A percentile compares a stretch with the other conserved stretches of the same genome.
Evolutionary conservation across 2,888 invertebrate genomes (phyloP).

Genomic region (Imbricaverruca yamaguchii): DNA sequence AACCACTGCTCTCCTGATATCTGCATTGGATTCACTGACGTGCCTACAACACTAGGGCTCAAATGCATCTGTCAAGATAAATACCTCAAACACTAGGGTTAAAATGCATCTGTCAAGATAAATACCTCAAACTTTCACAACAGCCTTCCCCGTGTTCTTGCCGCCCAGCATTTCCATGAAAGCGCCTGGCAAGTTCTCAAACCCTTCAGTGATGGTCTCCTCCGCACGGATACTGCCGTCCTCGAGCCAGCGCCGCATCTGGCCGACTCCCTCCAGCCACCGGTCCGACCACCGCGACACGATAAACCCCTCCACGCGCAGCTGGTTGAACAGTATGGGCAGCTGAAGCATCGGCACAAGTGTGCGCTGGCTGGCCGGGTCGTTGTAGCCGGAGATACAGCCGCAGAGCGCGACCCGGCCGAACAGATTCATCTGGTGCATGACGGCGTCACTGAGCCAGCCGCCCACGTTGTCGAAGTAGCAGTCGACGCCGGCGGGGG

Average conservation of each 20-base stretch:
- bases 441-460: slow-evolving; percentile 51
- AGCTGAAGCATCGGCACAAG: slow-evolving; percentile 22
- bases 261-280: slow-evolving; percentile 55
- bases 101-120: too few species aligned
- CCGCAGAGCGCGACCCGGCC: slow-evolving; percentile 60
- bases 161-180: slow-evolving; percentile 20
- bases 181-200: slow-evolving; percentile 16
- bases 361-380: slow-evolving; percentile 37
- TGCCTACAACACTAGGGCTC: too few species aligned
- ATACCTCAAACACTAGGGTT: background rate
- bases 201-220: slow-evolving; percentile 43
- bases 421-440: slow-evolving; percentile 54
- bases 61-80: too few species aligned
- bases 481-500: slow-evolving; percentile 64
- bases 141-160: background rate
- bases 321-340: slow-evolving; percentile 48
- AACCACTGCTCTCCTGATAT: too few species aligned
- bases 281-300: slow-evolving; percentile 50
- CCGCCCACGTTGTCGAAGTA: slow-evolving; percentile 73
- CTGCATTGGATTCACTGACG: too few species aligned
- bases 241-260: slow-evolving; percentile 56
- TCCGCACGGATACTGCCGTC: slow-evolving; percentile 58
- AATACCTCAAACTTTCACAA: background rate
- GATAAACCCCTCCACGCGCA: slow-evolving; percentile 57
- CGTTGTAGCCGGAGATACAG: slow-evolving; percentile 56